Evolutionary conservation across 2,113 vertebrate genomes (phyloP).

Genomic region (Myrmecobius fasciatus): DNA sequence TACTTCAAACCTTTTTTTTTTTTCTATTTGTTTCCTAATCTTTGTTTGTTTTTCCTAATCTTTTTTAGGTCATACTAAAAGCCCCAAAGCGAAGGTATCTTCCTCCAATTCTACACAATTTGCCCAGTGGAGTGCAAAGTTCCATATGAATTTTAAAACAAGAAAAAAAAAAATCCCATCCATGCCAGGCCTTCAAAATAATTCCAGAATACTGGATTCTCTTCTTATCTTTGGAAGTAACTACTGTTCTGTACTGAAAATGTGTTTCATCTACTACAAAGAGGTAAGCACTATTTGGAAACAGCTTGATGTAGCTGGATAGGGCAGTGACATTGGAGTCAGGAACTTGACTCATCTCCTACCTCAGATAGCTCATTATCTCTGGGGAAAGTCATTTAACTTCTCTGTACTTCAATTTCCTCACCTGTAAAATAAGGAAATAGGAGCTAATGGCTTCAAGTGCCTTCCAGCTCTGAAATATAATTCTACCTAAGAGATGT

Average conservation of each 20-base stretch:
- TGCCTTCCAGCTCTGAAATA: neutral
- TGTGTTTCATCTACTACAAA: neutral
- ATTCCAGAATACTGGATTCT: neutral
- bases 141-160: neutral
- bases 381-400: neutral
- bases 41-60: too few relatives aligned
- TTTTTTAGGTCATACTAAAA: neutral
- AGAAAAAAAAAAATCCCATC: neutral
- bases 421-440: neutral
- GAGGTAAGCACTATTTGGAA: neutral
- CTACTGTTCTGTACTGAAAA: neutral
- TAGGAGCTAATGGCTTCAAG: neutral
- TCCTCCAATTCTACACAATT: neutral
- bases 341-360: neutral
- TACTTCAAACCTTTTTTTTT: neutral
- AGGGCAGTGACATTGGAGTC: neutral
- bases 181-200: neutral
- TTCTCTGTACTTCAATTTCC: neutral
- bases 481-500: neutral
- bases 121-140: neutral
- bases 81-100: neutral
- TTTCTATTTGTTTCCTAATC: neutral
- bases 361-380: neutral
- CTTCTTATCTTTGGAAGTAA: neutral
- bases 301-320: neutral